Conservation (phyloP, 2,113 vertebrate species). For the Neodontobutis hainanensis region DNA sequence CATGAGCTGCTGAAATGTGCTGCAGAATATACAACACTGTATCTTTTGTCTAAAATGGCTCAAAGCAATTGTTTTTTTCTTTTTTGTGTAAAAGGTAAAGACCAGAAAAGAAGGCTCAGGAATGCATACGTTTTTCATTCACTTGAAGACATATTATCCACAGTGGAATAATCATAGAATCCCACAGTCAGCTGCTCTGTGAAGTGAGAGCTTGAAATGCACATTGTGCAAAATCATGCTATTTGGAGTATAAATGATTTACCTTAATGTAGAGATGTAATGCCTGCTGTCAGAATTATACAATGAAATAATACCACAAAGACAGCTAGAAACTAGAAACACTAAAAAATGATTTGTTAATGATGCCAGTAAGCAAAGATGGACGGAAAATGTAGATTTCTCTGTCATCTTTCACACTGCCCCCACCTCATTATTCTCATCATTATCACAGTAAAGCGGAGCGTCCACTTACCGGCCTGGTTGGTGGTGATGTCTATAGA, state of each 20-base stretch:
- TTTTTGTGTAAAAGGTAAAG: slow-evolving; percentile 31
- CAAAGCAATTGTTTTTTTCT: slow-evolving; percentile 14
- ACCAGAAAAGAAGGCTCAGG: slow-evolving; percentile 21
- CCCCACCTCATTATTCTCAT: not conserved
- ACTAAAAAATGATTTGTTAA: not conserved
- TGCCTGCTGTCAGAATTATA: slow-evolving; percentile 11
- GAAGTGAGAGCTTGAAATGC: slow-evolving; percentile 35
- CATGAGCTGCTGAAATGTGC: slow-evolving; percentile 1
- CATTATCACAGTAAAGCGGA: not conserved
- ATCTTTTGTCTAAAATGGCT: slow-evolving; percentile 27
- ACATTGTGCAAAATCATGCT: slow-evolving; percentile 9
- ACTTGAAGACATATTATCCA: slow-evolving; percentile 49
- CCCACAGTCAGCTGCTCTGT: slow-evolving; percentile 24
- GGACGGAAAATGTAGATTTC: not conserved
- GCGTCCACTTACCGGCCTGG: slow-evolving; percentile 87
- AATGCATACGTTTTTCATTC: slow-evolving; percentile 26
- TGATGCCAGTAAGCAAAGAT: not conserved
- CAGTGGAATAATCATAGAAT: slow-evolving; percentile 25
- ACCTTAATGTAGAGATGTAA: slow-evolving; percentile 7
- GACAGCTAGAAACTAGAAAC: not conserved
- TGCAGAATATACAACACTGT: slow-evolving; percentile 25
- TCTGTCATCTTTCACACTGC: not conserved
- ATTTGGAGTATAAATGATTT: slow-evolving; percentile 14
- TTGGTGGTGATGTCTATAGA: slow-evolving; percentile 98
- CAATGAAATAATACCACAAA: slow-evolving; percentile 4